Evolutionary conservation across 2,797 vertebrate species (phyloP).

Genomic region (Martes flavigula): DNA sequence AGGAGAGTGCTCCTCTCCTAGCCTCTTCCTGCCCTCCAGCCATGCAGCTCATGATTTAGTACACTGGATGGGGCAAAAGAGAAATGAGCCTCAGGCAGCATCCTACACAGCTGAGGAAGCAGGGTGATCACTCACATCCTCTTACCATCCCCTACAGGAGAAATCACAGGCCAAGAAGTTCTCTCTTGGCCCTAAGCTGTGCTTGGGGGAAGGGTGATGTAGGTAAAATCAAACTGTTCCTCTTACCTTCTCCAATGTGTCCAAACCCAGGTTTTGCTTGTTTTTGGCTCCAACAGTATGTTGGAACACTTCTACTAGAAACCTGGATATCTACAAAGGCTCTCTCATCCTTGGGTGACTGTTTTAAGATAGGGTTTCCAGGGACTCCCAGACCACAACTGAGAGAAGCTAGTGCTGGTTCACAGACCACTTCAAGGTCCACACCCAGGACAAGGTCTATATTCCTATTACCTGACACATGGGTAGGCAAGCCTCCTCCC

Average conservation of each 20-base stretch:
- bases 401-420: background rate
- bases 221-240: background rate
- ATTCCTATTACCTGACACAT: background rate
- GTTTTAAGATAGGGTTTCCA: background rate
- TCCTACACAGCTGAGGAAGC: background rate
- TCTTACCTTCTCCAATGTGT: background rate
- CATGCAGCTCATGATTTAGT: background rate
- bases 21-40: background rate
- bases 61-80: background rate
- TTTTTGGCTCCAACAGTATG: background rate
- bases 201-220: background rate
- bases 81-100: background rate
- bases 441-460: background rate
- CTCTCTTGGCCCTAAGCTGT: background rate
- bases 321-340: background rate
- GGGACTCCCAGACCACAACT: background rate
- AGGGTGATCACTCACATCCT: background rate
- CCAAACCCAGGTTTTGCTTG: background rate
- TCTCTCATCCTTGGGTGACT: background rate
- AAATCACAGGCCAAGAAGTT: background rate
- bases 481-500: background rate
- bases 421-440: background rate
- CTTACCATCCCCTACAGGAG: background rate
- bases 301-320: background rate
- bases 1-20: background rate